Percentiles rank a stretch among this genome's conserved stretches.
phyloP scores from a whole-genome alignment of 2,113 vertebrate genomes.

The Anarrhichthys ocellatus region DNA sequence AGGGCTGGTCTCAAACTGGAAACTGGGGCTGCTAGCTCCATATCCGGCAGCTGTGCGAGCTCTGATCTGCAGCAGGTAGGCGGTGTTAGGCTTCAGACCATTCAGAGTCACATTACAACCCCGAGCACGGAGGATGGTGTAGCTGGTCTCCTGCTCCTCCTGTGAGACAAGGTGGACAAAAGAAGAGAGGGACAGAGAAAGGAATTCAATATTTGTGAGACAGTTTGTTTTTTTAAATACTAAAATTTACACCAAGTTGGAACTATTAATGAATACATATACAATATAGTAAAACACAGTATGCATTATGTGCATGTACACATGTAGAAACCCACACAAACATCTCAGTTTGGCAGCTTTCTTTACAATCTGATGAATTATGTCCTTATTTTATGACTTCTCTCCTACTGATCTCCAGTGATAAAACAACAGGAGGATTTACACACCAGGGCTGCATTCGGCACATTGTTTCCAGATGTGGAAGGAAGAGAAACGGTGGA shows the following conservation, averaged over 20 bases:
- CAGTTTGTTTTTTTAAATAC: not conserved
- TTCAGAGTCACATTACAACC: constrained; percentile 95
- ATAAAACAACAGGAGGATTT: constrained; percentile 80
- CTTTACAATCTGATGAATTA: constrained; percentile 74
- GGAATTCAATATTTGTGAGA: not conserved
- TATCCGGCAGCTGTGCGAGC: constrained; percentile 97
- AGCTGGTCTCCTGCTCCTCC: constrained; percentile 99
- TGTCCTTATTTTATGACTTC: constrained; percentile 79
- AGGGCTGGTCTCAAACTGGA: constrained; percentile 97
- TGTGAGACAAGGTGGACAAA: constrained; percentile 74
- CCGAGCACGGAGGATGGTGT: constrained; percentile 95
- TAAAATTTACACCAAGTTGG: not conserved
- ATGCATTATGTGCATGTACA: not conserved
- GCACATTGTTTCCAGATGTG: constrained; percentile 85
- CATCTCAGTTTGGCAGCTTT: constrained; percentile 55
- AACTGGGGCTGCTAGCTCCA: constrained; percentile 93
- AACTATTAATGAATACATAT: not conserved
- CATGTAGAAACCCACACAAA: constrained; percentile 25
- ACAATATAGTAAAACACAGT: not conserved
- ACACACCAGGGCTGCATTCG: constrained; percentile 67
- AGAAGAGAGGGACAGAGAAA: not conserved
- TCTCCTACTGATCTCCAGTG: constrained; percentile 77
- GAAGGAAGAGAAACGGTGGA: constrained; percentile 30
- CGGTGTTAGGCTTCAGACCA: constrained; percentile 95
- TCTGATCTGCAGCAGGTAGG: constrained; percentile 95